Evolutionary conservation across 2,797 vertebrate genomes (phyloP), one percentile per base, ranked within the genome.

Genomic region (Coranthus polyacanthus): DNA sequence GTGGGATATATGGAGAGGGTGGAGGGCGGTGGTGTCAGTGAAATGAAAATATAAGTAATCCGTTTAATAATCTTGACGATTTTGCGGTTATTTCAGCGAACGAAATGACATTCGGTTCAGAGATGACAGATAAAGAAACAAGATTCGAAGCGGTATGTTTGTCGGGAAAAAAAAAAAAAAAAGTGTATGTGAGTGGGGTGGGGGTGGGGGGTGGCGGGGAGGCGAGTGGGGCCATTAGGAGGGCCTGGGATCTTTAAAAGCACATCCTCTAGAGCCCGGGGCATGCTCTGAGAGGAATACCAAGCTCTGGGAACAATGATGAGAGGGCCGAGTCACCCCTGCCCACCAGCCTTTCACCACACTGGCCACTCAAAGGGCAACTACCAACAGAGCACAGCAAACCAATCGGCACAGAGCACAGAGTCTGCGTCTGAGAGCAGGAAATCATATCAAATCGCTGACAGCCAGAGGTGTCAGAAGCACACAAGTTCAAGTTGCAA

Each of bases 281-380:
- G 79, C 86, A 83, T 59, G 89, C 89, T 90, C 90, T 81, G 91
- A 93, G 92, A 90, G 91, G 93, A 95, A 95, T 95, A 95, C 92
- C 93, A 94, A 95, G 91, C 91, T 91, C 64, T 20, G 56, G 42
- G 72, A 87, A 94, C 93, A 94, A 93, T 92, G 84, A 80, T 75
- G 87, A 82, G 86, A 88, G 91, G 91, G 88, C 90, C 81, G 83
- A 92, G 90, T 92, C 91, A 91, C 79, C 83, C 82, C 79, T 68
- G 91, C 88, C 87, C 89, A 85, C 78, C 84, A 90, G 85, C 83
- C 87, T 91, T 92, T 93, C 90, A 87, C 79, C 75, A 13, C 63
- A 52, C 73, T 58, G 86, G 79, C 89, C 84, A 83, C 80, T 87
- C 86, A 85, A 69, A 84, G 85, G 85, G 86, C 88, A 82, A 86